phyloP scores from a whole-genome alignment of 2,888 invertebrate species.

The Cosmorhoe ocellata region DNA sequence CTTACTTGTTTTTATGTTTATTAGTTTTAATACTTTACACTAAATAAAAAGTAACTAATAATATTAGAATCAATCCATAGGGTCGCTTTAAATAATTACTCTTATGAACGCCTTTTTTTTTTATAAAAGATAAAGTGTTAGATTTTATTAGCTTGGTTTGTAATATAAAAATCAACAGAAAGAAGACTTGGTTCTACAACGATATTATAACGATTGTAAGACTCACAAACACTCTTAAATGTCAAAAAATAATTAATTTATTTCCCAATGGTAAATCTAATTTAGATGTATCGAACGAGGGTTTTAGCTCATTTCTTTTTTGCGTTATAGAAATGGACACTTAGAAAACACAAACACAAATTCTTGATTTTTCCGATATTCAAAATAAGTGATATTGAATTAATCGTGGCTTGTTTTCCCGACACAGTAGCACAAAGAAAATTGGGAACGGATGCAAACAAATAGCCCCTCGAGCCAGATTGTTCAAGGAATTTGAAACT shows the following conservation, averaged over 20 bases:
- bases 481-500: constrained; percentile 51
- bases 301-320: constrained; percentile 32
- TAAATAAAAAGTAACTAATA: constrained; percentile 4
- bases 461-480: constrained; percentile 50
- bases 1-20: constrained; percentile 22
- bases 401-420: constrained; percentile 63
- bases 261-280: constrained; percentile 32
- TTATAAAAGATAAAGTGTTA: too few species aligned
- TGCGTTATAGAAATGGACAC: constrained; percentile 34
- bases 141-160: too few species aligned
- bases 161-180: too few species aligned
- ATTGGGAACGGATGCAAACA: constrained; percentile 53
- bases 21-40: constrained; percentile 4
- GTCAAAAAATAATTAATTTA: too few species aligned
- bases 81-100: too few species aligned
- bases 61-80: neutral
- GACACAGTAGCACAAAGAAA: constrained; percentile 38
- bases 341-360: constrained; percentile 38
- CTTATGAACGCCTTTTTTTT: too few species aligned
- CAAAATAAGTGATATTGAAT: constrained; percentile 56
- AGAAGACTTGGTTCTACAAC: too few species aligned
- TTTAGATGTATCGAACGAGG: constrained; percentile 30
- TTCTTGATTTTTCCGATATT: constrained; percentile 38
- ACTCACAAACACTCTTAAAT: too few species aligned
- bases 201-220: too few species aligned